These are phyloP conservation scores for Nothobranchius furzeri DNA, from an alignment of 2,113 vertebrate genomes.

Conservation along the genomic window DNA sequence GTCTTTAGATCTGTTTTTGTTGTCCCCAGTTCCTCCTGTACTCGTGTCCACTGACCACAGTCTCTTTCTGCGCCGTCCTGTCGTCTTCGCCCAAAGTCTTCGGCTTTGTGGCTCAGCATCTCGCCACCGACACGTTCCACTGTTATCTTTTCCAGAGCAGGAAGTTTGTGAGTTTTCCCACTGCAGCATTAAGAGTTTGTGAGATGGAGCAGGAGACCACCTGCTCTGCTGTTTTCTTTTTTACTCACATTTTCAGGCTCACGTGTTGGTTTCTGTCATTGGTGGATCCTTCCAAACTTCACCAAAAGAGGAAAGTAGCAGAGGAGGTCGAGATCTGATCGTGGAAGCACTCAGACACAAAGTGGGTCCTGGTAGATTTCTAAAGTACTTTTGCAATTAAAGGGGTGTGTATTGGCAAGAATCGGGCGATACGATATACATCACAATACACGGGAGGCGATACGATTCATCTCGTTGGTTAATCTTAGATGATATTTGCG, in stretches of 20 bases:
- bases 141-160: conserved; percentile 79
- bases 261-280: conserved; percentile 74
- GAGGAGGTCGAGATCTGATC: conserved; percentile 70
- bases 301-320: conserved; percentile 32
- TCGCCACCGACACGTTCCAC: conserved; percentile 66
- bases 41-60: conserved; percentile 65
- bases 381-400: background rate
- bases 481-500: too few species aligned
- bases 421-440: too few species aligned
- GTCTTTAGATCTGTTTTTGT: background rate
- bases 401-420: too few species aligned
- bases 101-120: conserved; percentile 77
- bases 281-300: conserved; percentile 69
- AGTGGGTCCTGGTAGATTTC: conserved; percentile 44
- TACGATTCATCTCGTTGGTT: too few species aligned
- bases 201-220: background rate
- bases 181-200: background rate
- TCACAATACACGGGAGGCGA: too few species aligned
- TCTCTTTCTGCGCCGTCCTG: conserved; percentile 78
- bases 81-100: conserved; percentile 70
- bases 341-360: conserved; percentile 81
- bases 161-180: conserved; percentile 72
- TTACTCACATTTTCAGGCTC: conserved; percentile 56
- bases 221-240: too few species aligned
- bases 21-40: conserved; percentile 71